Evolutionary conservation across 2,797 vertebrate genomes (phyloP).

Genomic region (Spondyliosoma cantharus): DNA sequence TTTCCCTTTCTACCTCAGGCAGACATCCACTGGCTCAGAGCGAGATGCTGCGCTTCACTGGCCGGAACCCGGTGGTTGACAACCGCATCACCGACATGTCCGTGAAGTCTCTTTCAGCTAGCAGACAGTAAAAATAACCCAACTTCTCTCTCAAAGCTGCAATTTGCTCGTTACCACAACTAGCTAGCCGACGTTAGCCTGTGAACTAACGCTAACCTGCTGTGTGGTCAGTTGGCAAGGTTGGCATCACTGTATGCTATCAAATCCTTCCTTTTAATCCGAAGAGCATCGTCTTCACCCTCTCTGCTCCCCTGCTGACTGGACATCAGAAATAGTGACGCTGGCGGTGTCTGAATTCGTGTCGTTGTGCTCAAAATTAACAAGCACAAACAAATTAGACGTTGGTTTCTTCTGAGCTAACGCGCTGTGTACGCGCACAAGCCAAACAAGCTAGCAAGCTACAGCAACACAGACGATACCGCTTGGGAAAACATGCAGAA

Average conservation of each 20-base stretch:
- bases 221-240: not conserved
- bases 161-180: not conserved
- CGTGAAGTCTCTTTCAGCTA: not conserved
- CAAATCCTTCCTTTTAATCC: not conserved
- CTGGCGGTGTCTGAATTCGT: rapidly evolving
- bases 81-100: not conserved
- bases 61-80: not conserved
- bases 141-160: not conserved
- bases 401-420: slow-evolving; percentile 20
- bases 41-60: not conserved
- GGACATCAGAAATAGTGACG: rapidly evolving
- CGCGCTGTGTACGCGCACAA: not conserved
- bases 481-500: not conserved
- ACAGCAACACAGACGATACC: slow-evolving; percentile 5
- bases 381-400: not conserved
- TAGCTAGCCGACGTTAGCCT: slow-evolving; percentile 23
- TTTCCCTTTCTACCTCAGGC: not conserved
- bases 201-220: not conserved
- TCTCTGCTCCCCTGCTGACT: not conserved
- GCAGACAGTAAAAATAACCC: not conserved
- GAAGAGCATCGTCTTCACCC: rapidly evolving
- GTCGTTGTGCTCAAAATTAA: not conserved
- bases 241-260: not conserved
- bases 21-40: not conserved
- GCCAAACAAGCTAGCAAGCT: slow-evolving; percentile 45